phyloP scores from a whole-genome alignment of 2,888 invertebrate species.

The Tridacna crocea region DNA sequence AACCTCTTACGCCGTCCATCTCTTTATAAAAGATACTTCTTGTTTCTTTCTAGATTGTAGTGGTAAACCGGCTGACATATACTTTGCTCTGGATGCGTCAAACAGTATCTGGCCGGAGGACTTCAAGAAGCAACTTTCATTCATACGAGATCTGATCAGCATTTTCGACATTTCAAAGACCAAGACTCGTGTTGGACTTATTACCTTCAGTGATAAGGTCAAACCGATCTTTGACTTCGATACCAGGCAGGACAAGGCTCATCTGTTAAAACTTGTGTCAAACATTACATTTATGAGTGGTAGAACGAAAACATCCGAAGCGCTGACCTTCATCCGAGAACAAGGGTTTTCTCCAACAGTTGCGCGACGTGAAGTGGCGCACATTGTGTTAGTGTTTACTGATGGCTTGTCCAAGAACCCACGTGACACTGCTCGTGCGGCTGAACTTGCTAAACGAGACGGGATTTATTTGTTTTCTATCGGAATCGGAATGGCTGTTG shows the following conservation, averaged over 20 bases:
- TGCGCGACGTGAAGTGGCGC: slow-evolving; percentile 70
- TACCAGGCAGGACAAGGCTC: slow-evolving; percentile 45
- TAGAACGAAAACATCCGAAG: slow-evolving; percentile 62
- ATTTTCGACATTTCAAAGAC: slow-evolving; percentile 71
- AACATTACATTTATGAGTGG: slow-evolving; percentile 60
- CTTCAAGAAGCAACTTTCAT: slow-evolving; percentile 73
- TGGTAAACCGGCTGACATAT: slow-evolving; percentile 72
- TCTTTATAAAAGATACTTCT: too few species aligned
- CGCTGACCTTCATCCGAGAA: slow-evolving; percentile 58
- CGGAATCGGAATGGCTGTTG: slow-evolving; percentile 78
- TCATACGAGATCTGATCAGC: slow-evolving; percentile 73
- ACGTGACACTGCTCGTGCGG: slow-evolving; percentile 61
- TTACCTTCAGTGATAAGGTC: slow-evolving; percentile 71
- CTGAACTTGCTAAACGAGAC: slow-evolving; percentile 64
- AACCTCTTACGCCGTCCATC: too few species aligned
- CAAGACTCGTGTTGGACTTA: slow-evolving; percentile 73
- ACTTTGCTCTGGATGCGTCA: slow-evolving; percentile 74
- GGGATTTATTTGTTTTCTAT: slow-evolving; percentile 80
- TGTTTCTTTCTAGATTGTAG: slow-evolving; percentile 63
- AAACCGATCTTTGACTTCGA: slow-evolving; percentile 65
- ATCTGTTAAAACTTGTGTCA: slow-evolving; percentile 56
- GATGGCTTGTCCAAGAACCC: slow-evolving; percentile 70
- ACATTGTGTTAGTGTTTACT: slow-evolving; percentile 74
- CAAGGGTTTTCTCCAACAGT: slow-evolving; percentile 66
- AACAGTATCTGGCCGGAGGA: slow-evolving; percentile 78